Conservation (phyloP, 2,113 vertebrate genomes). For the Astur gentilis region DNA sequence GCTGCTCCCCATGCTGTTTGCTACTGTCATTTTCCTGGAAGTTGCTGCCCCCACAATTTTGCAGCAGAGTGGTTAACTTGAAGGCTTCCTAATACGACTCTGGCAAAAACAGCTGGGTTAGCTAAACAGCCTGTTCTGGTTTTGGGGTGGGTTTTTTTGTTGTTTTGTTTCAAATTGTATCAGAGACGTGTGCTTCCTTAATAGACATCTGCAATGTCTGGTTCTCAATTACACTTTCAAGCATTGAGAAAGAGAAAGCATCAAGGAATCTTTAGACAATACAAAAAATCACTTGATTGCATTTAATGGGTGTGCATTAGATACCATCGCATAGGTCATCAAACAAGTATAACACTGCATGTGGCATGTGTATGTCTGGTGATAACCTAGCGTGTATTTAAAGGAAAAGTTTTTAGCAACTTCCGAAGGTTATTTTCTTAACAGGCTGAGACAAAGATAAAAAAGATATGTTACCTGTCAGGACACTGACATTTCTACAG, state of each 20-base stretch:
- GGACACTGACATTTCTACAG: not conserved
- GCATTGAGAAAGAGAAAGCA: not conserved
- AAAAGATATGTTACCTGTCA: not conserved
- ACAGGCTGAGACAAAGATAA: not conserved
- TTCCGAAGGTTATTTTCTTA: not conserved
- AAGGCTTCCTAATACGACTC: not conserved
- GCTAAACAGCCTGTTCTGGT: not conserved
- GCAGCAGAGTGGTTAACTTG: not conserved
- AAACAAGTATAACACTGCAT: not conserved
- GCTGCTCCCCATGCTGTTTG: not conserved
- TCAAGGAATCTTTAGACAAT: not conserved
- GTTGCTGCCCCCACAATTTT: not conserved
- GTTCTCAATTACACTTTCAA: not conserved
- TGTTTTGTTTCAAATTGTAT: not conserved
- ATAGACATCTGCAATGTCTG: not conserved
- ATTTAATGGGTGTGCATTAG: not conserved
- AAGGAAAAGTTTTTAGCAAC: not conserved
- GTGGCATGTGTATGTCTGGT: not conserved
- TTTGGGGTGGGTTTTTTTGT: fast-evolving
- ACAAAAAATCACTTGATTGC: not conserved
- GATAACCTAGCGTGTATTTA: not conserved
- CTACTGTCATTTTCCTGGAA: not conserved
- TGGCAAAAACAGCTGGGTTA: not conserved
- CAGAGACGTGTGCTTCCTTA: not conserved
- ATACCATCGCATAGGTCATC: not conserved